Base-by-base conservation (phyloP, 2,888 invertebrate genomes). In the Drosophila borborema region DNA sequence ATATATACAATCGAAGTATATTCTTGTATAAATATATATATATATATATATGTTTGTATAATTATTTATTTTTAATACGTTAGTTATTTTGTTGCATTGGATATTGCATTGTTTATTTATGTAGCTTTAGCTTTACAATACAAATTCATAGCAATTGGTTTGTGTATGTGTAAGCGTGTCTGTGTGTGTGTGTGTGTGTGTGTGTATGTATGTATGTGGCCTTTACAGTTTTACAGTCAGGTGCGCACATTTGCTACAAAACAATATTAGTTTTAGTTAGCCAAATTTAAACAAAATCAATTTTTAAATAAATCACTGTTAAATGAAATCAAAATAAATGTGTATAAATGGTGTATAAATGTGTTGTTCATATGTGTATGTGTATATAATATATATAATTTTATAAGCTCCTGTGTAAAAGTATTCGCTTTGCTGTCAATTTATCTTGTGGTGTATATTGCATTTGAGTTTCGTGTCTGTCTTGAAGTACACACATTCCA, bases 91-190 rank as follows among this genome's bases (percentile, higher is more conserved):
- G 10, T 48, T 48, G 28, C 48, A 48, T 23, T 20, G 48, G 36
- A 18, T 16, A 8, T 49, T 49, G 36, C 23, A 60, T 20, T 41
- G n/a, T 51, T 60, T 51, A 38, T 46, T 59, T 38, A 12, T 23
- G 36, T 31, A 16, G 46, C 7, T 31, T 49, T 31, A 16, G 46
- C 7, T 31, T 49, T 49, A 28, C n/a, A 16, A 36, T 53, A 31
- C 46, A 51, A 59, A 45, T 72, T 45, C 6, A 53, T 36, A 43
- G 53, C 31, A 41, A 49, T 46, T 61, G 67, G 49, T 40, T 23
- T 45, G 59, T 49, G 43, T 64, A 36, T 64, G 36, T 46, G 2
- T 48, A 1, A 16, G 2, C 10, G 10, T 36, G 10, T 12, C 3
- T 12, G 36, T 38, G 0, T 10, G 8, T 28, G 28, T 9, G 0